Base-by-base conservation (phyloP, 92 coral and sea anemone genomes). In the Desmophyllum pertusum region DNA sequence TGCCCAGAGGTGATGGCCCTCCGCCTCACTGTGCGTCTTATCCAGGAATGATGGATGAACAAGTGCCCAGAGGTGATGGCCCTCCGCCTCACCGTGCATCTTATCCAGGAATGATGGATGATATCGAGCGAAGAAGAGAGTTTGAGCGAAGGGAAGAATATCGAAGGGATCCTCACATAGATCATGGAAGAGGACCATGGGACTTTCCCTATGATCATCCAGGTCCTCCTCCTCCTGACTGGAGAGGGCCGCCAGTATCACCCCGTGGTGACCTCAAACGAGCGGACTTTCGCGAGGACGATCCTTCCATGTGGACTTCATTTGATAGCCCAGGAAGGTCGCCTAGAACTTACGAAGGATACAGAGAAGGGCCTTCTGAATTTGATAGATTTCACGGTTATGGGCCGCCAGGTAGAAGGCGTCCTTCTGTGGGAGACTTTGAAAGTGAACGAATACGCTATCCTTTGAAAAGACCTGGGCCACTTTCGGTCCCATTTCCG, bases 251-350 rank as follows among this genome's bases (percentile, higher is more conserved):
- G 21, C 84, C 83, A 3, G 46, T 77, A 14, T 78, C 63, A 76
- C 90, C 77, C 13, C 91, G 61, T 51, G 70, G 80, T 29, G 62
- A 67, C 63, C 74, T 79, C 25, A 86, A 81, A 30, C 79, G 81
- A 59, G 68, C 53, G 50, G 93, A 90, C 76, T 90, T 90, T 76
- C 80, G 84, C 8, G 92, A 88, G 53, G 92, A 88, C 43, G 92
- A 88, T 51, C 89, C 94, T 52, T 77, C 91, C 46, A 36, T 78
- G 75, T 91, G 94, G 94, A 91, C 91, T 75, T 90, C 93, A 10
- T 90, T 90, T 70, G 94, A 90, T 68, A 51, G 73, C 62, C 84
- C 91, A 37, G 92, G 88, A 76, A 81, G 87, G 53, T 52, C 78
- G 27, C 88, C 93, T 46, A 84, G 84, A 48, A 71, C 85, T 82